A percentile compares a stretch with the other conserved stretches of the same genome.
phyloP scores from a whole-genome alignment of 2,888 invertebrate species.

The Criorhina ranunculi region DNA sequence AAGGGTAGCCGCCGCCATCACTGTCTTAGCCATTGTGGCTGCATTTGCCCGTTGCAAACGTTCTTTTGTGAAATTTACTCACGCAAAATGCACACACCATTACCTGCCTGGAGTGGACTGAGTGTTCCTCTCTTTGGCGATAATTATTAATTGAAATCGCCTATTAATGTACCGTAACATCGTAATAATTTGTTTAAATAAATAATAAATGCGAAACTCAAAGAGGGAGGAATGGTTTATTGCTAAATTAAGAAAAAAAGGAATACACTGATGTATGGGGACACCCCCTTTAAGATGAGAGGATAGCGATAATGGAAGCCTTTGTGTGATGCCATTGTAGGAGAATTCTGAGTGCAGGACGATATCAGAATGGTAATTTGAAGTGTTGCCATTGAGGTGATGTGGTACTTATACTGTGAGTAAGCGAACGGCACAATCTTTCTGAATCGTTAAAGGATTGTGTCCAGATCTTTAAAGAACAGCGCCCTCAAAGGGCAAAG shows the following conservation, averaged over 20 bases:
- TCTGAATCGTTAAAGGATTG: no score
- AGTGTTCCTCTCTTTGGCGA: conserved; percentile 33
- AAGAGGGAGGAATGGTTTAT: conserved; percentile 26
- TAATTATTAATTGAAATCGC: conserved; percentile 62
- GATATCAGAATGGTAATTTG: conserved; percentile 5
- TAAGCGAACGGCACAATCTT: no score
- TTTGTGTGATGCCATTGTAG: conserved; percentile 13
- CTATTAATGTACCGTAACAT: conserved; percentile 63
- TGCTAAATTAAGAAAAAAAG: background rate
- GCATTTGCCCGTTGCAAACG: conserved; percentile 46
- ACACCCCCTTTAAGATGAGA: background rate
- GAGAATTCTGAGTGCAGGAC: background rate
- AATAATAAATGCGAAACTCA: conserved; percentile 42
- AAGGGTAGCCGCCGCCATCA: conserved; percentile 66
- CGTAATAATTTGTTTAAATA: conserved; percentile 59
- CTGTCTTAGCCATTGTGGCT: conserved; percentile 43
- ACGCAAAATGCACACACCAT: conserved; percentile 53
- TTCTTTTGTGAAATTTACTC: conserved; percentile 62
- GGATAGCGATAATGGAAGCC: background rate
- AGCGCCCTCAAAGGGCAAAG: no score
- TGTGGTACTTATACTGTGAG: background rate
- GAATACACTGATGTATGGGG: background rate
- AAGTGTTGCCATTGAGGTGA: conserved; percentile 14
- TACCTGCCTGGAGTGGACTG: conserved; percentile 7
- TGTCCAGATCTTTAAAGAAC: no score